phyloP scores from a whole-genome alignment of 2,797 vertebrate genomes.

The Gymnodraco acuticeps region DNA sequence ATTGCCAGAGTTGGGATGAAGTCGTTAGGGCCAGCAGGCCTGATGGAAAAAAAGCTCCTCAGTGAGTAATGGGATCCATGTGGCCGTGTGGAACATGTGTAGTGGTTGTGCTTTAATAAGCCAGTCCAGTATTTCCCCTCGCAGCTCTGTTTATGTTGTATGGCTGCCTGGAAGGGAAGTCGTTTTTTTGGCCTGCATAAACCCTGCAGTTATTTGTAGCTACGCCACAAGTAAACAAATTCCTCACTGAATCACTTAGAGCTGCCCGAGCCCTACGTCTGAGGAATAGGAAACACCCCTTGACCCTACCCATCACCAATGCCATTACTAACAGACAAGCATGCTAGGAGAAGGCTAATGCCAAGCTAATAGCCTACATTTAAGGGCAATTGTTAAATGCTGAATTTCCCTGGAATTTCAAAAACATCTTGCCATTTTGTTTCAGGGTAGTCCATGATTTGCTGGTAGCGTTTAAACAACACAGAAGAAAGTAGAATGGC shows the following conservation, averaged over 20 bases:
- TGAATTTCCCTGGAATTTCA: not conserved
- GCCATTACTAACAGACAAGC: constrained; percentile 15
- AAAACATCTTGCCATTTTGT: not conserved
- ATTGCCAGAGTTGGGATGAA: constrained; percentile 64
- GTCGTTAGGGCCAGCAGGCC: constrained; percentile 40
- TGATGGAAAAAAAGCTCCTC: constrained; percentile 58
- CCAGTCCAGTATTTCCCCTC: constrained; percentile 70
- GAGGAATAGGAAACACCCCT: constrained; percentile 62
- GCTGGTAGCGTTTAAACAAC: not conserved
- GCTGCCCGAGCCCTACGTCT: constrained; percentile 56
- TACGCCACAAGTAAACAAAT: constrained; percentile 85
- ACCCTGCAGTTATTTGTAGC: constrained; percentile 85
- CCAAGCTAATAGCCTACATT: constrained; percentile 14
- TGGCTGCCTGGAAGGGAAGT: constrained; percentile 78
- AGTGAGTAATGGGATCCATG: constrained; percentile 79
- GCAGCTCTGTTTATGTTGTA: constrained; percentile 77
- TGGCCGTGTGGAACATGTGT: constrained; percentile 76
- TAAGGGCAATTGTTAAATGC: not conserved
- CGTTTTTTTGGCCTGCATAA: constrained; percentile 70
- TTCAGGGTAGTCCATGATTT: not conserved
- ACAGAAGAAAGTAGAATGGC: not conserved
- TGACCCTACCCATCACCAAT: constrained; percentile 54
- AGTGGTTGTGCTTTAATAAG: constrained; percentile 75
- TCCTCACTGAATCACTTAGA: constrained; percentile 75
- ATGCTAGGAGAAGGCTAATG: constrained; percentile 15